Base-by-base conservation (phyloP, 2,797 vertebrate species). In the Heliangelus exortis region DNA sequence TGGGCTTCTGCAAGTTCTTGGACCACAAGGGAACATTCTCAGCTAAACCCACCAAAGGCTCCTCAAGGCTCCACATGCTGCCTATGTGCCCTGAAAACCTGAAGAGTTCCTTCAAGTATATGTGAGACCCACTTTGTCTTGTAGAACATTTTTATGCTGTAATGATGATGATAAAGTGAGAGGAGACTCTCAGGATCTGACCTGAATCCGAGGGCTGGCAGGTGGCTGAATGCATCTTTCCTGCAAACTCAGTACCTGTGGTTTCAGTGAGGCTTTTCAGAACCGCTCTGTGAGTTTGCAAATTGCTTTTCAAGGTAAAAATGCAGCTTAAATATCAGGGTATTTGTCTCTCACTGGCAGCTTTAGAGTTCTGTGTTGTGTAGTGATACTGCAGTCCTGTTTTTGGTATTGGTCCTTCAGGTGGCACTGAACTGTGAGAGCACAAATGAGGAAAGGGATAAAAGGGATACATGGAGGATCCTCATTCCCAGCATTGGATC, bases 291-390 rank as follows among this genome's bases (percentile, higher is more conserved):
- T 34, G 77, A 33, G 25, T 69, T 88, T 73, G 80, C 68, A 94
- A n/a, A 90, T 90, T 84, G 77, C 74, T 90, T 90, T 31, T 65
- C 90, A 82, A 92, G 93, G 90, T 79, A 47, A 83, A 59, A 92
- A 73, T 15, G 66, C 63, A 43, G 62, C 63, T 92, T 54, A n/a
- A 91, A 33, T 50, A 18, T 2, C 63, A 54, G 77, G 71, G 1
- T 84, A 15, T 88, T 81, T 81, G 34, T 77, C 57, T 83, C 47
- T 51, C 23, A 1, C 4, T 76, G 86, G 66, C 71, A 86, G 71
- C 73, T 78, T 20, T 50, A 2, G 41, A 57, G 81, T 63, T 45
- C 43, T 10, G 45, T 8, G 1, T 5, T 16, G 47, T 10, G 84
- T 69, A 14, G 54, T 4, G 65, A 12, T 22, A 73, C 84, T 87